These are phyloP conservation scores for Eurosta solidaginis DNA, from an alignment of 1,140 invertebrate species.

Conservation along the genomic window DNA sequence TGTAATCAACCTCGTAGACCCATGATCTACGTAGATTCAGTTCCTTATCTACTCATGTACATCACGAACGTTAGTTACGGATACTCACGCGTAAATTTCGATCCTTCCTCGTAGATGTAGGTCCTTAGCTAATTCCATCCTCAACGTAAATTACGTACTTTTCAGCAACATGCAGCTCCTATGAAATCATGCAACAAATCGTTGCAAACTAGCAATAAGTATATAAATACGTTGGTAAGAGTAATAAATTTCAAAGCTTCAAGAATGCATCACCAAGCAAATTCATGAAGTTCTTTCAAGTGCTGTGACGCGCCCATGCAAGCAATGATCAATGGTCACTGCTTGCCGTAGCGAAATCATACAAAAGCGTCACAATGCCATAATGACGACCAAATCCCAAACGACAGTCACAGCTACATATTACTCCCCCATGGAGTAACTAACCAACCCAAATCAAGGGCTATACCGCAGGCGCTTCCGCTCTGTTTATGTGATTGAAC, in stretches of 20 bases:
- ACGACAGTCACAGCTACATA: not conserved
- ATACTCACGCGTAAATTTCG: too few relatives aligned
- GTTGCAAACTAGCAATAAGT: constrained; percentile 3
- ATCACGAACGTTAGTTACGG: too few relatives aligned
- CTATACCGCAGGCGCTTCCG: not conserved
- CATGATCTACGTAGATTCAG: too few relatives aligned
- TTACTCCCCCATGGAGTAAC: constrained; percentile 3
- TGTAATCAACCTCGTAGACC: too few relatives aligned
- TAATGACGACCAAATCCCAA: not conserved
- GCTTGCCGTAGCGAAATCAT: not conserved
- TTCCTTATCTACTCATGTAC: too few relatives aligned
- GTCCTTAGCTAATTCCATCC: too few relatives aligned
- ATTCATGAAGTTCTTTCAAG: not conserved
- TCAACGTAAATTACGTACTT: constrained; percentile 18
- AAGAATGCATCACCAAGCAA: not conserved
- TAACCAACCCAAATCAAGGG: constrained; percentile 5
- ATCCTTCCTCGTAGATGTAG: too few relatives aligned
- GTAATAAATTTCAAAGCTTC: constrained; percentile 21
- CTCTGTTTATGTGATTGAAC: not conserved
- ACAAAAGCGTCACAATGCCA: not conserved
- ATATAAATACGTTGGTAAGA: too few relatives aligned
- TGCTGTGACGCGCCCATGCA: not conserved
- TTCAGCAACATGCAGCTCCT: constrained; percentile 5
- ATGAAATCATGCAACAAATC: constrained; percentile 20
- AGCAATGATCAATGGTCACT: not conserved